Conservation (phyloP, 2,797 vertebrate species). For the Hydrocynus forskahlii region DNA sequence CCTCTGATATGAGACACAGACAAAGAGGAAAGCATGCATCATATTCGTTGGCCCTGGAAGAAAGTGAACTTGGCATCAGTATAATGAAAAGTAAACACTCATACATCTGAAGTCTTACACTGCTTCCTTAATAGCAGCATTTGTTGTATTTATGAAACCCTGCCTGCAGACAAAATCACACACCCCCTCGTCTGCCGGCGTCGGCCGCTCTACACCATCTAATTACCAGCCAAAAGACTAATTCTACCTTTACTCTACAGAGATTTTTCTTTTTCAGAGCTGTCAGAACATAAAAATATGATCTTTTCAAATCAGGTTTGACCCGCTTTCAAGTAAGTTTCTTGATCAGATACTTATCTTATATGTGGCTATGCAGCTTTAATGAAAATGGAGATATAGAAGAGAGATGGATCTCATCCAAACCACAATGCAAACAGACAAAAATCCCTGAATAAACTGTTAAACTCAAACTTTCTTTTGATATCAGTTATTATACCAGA, state of each 20-base stretch:
- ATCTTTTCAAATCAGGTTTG: background rate
- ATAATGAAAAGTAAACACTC: constrained; percentile 12
- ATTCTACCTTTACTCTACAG: background rate
- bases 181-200: background rate
- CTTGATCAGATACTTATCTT: too few relatives aligned
- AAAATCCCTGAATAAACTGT: too few relatives aligned
- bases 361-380: too few relatives aligned
- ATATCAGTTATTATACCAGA: too few relatives aligned
- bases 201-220: background rate
- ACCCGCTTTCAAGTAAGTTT: too few relatives aligned
- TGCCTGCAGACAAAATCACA: background rate
- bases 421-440: too few relatives aligned
- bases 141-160: background rate
- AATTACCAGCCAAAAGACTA: background rate
- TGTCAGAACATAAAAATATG: background rate
- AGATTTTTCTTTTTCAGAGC: background rate
- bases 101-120: background rate
- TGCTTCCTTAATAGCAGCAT: constrained; percentile 18
- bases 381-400: too few relatives aligned
- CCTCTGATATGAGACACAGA: background rate
- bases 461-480: too few relatives aligned
- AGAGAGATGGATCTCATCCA: too few relatives aligned
- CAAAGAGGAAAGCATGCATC: constrained; percentile 11
- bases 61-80: constrained; percentile 5
- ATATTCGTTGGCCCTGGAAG: background rate